Base-by-base conservation (phyloP, 2,888 invertebrate genomes). In the Andrena dorsata region DNA sequence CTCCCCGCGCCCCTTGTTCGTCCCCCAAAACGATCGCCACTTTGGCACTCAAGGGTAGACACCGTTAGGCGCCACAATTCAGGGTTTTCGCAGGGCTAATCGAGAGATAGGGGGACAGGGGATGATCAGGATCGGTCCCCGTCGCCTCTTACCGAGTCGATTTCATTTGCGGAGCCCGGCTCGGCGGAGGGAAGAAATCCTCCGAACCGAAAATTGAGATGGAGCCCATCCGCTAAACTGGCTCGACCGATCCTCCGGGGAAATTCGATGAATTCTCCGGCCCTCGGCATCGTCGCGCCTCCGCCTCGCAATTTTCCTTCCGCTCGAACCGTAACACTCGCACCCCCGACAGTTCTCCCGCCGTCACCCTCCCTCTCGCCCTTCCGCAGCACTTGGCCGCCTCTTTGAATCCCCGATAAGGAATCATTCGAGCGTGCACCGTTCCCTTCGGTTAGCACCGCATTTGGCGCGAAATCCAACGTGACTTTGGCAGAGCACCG, bases 401-500 rank as follows among this genome's bases (percentile, higher is more conserved):
- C 16, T 5, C 61, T 69, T 69, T 13, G 65, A 71, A 66, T 47
- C 16, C 66, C 4, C 71, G 83, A 83, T 69, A 78, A 78, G 76
- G 71, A 64, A 76, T 77, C 76, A 28, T 32, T 71, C 28, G 80
- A 73, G 83, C 78, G 73, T 70, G 72, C 63, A 71, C 68, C 76
- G 60, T 77, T 76, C 53, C 80, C 23, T 13, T 78, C 58, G 79
- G 70, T 66, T 41, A 58, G 58, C 10, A 10, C 23, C 56, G 58
- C 74, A 73, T 88, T 86, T 84, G 81, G 81, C 84, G 87, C 87
- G 88, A 86, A 88, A 86, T 86, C 83, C 88, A 70, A 86, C 76
- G 75, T 78, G 80, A 79, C 82, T 76, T 83, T 88, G 76, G 77
- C 86, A 82, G 66, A 28, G 71, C 66, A 84, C 69, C 78, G 80